Percentiles rank a stretch among this genome's conserved stretches.
phyloP scores from a whole-genome alignment of 2,113 vertebrate genomes.

The Mionectes macconnelli region DNA sequence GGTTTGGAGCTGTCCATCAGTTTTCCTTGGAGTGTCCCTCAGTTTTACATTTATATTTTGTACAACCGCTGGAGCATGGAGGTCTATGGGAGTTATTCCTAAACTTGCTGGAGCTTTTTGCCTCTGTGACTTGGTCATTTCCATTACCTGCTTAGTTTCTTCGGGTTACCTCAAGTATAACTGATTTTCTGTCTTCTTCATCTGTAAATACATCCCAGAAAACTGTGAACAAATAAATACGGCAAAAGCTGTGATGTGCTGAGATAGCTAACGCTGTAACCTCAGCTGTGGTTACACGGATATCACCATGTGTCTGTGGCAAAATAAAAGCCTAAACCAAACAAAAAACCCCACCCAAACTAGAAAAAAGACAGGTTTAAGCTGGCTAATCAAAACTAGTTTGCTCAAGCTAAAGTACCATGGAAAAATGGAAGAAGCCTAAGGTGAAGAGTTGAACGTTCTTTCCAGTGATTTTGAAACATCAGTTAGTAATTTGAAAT shows the following conservation, averaged over 20 bases:
- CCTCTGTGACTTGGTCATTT: neutral
- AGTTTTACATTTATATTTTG: neutral
- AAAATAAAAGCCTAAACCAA: neutral
- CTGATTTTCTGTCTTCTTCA: neutral
- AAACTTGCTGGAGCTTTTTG: neutral
- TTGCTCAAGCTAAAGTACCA: neutral
- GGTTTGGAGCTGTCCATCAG: neutral
- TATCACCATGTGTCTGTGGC: neutral
- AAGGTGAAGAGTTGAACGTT: neutral
- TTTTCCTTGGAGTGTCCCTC: neutral
- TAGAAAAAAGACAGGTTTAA: neutral
- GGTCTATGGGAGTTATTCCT: neutral
- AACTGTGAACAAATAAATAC: neutral
- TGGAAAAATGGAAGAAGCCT: neutral
- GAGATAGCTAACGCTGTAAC: neutral
- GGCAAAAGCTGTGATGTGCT: neutral
- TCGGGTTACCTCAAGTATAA: neutral
- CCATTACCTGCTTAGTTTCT: neutral
- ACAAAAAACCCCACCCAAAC: accelerated
- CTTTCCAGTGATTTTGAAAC: neutral
- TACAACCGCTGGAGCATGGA: accelerated
- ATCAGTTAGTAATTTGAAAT: neutral
- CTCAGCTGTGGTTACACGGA: neutral
- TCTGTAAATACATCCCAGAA: neutral
- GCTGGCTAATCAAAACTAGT: neutral